phyloP scores from a whole-genome alignment of 2,113 vertebrate genomes.

The Promerops cafer region DNA sequence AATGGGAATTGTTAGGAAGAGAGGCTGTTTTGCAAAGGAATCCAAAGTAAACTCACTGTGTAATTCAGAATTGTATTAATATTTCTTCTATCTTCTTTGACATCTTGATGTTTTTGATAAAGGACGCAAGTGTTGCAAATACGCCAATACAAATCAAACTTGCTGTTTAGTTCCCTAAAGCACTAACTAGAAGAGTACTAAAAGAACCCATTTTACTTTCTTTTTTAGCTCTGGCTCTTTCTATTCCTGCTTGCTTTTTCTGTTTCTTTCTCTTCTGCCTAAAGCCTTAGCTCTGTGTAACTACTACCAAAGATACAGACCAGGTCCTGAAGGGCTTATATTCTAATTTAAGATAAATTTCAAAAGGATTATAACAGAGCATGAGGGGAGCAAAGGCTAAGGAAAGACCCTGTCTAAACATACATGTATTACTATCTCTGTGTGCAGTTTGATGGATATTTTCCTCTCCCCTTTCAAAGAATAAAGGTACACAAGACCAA shows the following conservation, averaged over 20 bases:
- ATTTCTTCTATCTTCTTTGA: not conserved
- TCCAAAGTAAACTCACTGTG: not conserved
- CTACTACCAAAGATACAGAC: not conserved
- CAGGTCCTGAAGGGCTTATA: not conserved
- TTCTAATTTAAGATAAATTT: not conserved
- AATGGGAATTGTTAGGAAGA: not conserved
- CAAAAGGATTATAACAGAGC: not conserved
- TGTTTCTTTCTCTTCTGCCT: not conserved
- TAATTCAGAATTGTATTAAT: not conserved
- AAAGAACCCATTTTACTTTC: not conserved
- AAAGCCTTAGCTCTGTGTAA: not conserved
- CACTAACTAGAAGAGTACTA: not conserved
- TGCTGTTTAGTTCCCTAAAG: not conserved
- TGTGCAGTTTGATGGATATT: not conserved
- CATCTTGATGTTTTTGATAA: not conserved
- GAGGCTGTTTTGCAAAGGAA: not conserved
- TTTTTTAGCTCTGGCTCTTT: not conserved
- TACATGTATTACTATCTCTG: rapidly evolving
- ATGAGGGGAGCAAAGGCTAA: not conserved
- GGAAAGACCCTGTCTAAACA: not conserved
- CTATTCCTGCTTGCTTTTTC: not conserved
- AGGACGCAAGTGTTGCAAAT: not conserved
- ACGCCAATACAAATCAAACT: not conserved
- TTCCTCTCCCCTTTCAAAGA: not conserved
- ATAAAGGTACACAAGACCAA: not conserved